Conservation (phyloP, 2,888 invertebrate genomes). For the Lutraria lutraria region DNA sequence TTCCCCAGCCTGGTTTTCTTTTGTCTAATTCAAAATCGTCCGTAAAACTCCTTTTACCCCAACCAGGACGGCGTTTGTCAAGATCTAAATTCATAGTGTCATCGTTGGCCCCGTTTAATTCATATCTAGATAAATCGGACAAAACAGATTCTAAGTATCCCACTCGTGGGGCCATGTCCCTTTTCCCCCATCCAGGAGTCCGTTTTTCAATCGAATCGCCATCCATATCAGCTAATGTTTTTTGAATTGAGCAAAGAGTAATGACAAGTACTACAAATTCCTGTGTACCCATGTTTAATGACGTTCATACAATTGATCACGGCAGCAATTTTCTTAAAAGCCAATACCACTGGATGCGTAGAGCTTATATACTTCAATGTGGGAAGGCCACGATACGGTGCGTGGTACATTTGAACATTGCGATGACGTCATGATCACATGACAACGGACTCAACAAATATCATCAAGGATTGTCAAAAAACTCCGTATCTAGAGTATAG, state of each 20-base stretch:
- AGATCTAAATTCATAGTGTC: constrained; percentile 53
- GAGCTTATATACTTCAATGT: constrained; percentile 44
- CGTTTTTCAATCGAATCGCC: constrained; percentile 65
- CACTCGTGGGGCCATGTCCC: constrained; percentile 49
- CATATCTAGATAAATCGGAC: constrained; percentile 63
- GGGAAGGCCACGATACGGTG: neutral
- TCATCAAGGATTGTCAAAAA: constrained; percentile 34
- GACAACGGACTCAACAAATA: constrained; percentile 19
- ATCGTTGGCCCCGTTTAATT: constrained; percentile 64
- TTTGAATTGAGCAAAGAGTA: constrained; percentile 51
- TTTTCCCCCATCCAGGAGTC: constrained; percentile 77
- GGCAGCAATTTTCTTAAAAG: constrained; percentile 28
- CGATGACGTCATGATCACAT: constrained; percentile 37
- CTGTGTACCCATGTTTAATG: constrained; percentile 34
- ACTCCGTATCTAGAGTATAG: neutral
- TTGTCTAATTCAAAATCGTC: constrained; percentile 66
- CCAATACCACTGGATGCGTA: constrained; percentile 26
- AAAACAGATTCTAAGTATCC: constrained; percentile 62
- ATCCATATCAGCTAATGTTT: constrained; percentile 43
- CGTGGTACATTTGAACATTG: constrained; percentile 30
- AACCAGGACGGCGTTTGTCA: constrained; percentile 73
- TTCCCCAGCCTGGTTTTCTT: constrained; percentile 77
- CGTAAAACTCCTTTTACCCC: constrained; percentile 71
- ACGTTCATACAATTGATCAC: neutral
- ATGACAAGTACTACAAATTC: constrained; percentile 50